phyloP scores from a whole-genome alignment of 2,113 vertebrate species.

The Indicator maculatus region DNA sequence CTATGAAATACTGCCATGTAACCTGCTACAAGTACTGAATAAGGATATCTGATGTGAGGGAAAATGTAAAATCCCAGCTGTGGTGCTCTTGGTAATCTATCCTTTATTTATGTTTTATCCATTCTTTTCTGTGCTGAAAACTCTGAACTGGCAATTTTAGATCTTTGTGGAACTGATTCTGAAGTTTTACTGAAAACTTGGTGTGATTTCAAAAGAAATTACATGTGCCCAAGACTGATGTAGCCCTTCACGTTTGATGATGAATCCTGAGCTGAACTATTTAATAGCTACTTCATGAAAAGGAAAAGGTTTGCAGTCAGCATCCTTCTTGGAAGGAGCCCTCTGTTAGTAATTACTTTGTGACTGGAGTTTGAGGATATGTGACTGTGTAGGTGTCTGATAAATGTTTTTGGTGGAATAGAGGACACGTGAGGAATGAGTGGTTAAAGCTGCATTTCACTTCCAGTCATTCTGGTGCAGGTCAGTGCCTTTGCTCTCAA shows the following conservation, averaged over 20 bases:
- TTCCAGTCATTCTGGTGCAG: not conserved
- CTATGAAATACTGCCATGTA: not conserved
- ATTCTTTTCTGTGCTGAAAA: not conserved
- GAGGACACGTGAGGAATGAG: not conserved
- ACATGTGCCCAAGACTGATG: not conserved
- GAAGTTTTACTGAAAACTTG: not conserved
- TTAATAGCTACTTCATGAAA: not conserved
- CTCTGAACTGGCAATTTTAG: not conserved
- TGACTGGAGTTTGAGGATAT: not conserved
- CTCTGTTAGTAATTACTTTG: not conserved
- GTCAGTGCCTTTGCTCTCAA: not conserved
- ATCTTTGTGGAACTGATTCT: not conserved
- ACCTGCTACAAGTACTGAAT: not conserved
- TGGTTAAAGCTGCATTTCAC: not conserved
- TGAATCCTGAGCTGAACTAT: not conserved
- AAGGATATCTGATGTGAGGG: not conserved
- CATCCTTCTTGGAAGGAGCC: not conserved
- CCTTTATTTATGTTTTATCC: not conserved
- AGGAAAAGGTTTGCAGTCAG: not conserved
- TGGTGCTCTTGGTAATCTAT: not conserved
- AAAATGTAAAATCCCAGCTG: not conserved
- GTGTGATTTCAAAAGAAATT: not conserved
- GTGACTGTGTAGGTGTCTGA: constrained; percentile 14
- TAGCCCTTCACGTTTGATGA: not conserved
- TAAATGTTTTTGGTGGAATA: not conserved